Evolutionary conservation across 2,888 invertebrate genomes (phyloP), one percentile per base, ranked within the genome.

Genomic region (Campoplex nolae): DNA sequence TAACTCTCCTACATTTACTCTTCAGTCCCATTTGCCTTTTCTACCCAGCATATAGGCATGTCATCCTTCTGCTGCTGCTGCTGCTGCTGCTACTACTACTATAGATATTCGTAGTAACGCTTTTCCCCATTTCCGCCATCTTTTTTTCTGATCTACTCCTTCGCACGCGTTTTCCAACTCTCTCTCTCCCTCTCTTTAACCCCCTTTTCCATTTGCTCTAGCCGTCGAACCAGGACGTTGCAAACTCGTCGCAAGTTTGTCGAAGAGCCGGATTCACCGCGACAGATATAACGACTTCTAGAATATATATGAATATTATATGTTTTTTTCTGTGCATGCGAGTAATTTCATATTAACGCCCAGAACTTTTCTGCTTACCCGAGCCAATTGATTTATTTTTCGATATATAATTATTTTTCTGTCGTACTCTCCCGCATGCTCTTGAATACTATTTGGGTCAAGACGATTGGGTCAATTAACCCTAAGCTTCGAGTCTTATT

Each of bases 221-320:
- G 56, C 65, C 45, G 28, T 45, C 51, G 67, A 38, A 51, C 45
- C 65, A n/a, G 82, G 80, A 79, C 86, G 83, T 77, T 87, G 78
- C 84, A 84, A 71, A 87, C 87, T 67, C 51, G 51, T 75, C 62
- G 67, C 74, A 82, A 87, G 74, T 87, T 84, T 84, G 51, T 78
- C 62, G 74, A 75, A 82, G 74, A 78, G 62, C 67, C 80, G 84
- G 86, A 86, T 84, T 88, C 83, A 86, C 86, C 16, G 79, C n/a
- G 76, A 71, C 77, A 82, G 51, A 56, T 78, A 76, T 82, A 84
- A 78, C 54, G 56, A 42, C 70, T 71, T 58, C n/a, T 67, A 68
- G 65, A 42, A 58, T 16, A 65, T 45, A 58, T 75, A 45, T 23
- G 23, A 32, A 58, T 42, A 77, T 45, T 45, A 85, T 77, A 83